Conservation (phyloP, 2,113 vertebrate species). For the Corythaixoides concolor region DNA sequence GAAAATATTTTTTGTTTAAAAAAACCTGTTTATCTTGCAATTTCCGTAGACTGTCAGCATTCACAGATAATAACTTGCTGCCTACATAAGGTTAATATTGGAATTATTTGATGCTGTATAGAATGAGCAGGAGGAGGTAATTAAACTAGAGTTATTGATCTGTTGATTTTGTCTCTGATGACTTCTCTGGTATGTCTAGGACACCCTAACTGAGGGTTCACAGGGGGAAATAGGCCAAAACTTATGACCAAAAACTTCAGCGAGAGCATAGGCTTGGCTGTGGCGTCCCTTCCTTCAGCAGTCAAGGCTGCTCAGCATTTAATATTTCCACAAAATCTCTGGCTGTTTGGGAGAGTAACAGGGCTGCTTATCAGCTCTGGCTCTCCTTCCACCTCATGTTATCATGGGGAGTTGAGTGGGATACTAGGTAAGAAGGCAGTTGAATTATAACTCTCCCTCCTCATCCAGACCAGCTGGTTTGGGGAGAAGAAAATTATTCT, state of each 20-base stretch:
- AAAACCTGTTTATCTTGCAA: background rate
- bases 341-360: background rate
- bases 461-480: background rate
- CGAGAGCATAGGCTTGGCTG: background rate
- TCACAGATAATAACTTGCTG: background rate
- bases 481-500: background rate
- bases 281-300: background rate
- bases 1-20: background rate
- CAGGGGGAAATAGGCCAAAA: background rate
- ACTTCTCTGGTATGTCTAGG: background rate
- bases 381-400: background rate
- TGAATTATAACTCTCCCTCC: background rate
- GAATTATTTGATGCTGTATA: background rate
- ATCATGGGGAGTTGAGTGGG: background rate
- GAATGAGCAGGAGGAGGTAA: background rate
- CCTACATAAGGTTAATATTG: background rate
- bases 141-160: background rate
- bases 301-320: background rate
- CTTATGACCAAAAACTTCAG: background rate
- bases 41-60: background rate
- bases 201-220: background rate
- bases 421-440: background rate
- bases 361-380: background rate
- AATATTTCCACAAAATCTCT: background rate
- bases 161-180: background rate